A percentile compares a stretch with the other conserved stretches of the same genome.
Conservation (phyloP, 2,888 invertebrate species). For the Brenthis ino region DNA sequence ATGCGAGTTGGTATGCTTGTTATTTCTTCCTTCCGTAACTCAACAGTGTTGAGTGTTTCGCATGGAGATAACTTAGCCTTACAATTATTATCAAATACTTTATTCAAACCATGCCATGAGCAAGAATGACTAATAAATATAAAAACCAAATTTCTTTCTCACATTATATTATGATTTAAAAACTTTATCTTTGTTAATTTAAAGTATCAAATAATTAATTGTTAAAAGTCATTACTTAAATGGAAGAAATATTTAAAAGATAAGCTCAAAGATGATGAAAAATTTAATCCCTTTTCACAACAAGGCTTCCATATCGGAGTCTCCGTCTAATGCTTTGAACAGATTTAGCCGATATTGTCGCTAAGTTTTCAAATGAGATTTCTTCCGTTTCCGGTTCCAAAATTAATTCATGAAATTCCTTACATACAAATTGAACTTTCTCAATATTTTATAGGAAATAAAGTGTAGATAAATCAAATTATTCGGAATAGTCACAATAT, state of each 20-base stretch:
- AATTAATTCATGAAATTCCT: neutral
- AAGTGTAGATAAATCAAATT: no score
- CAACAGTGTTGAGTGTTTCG: no score
- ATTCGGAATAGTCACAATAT: no score
- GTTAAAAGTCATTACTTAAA: slow-evolving; percentile 13
- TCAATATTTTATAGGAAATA: no score
- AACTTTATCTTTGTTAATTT: neutral
- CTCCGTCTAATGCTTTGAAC: slow-evolving; percentile 42
- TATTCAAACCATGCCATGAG: no score
- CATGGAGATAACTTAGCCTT: no score
- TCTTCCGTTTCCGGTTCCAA: neutral
- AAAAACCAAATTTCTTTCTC: no score
- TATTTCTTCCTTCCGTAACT: no score
- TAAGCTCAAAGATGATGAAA: slow-evolving; percentile 47
- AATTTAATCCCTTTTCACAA: slow-evolving; percentile 53
- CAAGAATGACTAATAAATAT: no score
- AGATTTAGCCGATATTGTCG: slow-evolving; percentile 29
- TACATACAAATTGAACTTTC: neutral
- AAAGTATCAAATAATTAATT: slow-evolving; percentile 11
- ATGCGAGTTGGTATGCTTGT: no score
- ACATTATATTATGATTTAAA: neutral
- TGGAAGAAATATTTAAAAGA: slow-evolving; percentile 27
- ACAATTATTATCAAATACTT: no score
- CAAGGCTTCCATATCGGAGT: slow-evolving; percentile 51
- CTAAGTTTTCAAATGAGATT: slow-evolving; percentile 20